phyloP scores from a whole-genome alignment of 2,113 vertebrate species.

The Micronycteris hirsuta region DNA sequence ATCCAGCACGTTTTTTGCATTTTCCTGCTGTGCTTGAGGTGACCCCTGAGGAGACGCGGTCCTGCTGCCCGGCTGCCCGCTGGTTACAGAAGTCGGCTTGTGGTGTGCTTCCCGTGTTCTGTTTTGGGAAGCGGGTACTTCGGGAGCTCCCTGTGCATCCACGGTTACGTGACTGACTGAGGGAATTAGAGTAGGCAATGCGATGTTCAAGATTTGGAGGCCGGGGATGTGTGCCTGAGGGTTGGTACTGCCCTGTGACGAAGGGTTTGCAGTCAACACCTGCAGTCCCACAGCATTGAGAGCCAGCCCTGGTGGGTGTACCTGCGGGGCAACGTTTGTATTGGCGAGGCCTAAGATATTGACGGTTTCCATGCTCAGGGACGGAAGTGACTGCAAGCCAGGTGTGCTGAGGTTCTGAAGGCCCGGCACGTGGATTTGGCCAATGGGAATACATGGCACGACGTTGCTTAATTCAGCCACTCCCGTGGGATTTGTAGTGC shows the following conservation, averaged over 20 bases:
- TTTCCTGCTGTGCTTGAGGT: conserved; percentile 44
- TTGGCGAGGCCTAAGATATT: conserved; percentile 91
- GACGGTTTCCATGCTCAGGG: conserved; percentile 87
- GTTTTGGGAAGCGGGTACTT: conserved; percentile 49
- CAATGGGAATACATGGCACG: conserved; percentile 91
- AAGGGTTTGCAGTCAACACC: conserved; percentile 85
- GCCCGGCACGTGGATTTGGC: conserved; percentile 85
- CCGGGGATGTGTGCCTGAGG: conserved; percentile 87
- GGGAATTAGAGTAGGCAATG: conserved; percentile 91
- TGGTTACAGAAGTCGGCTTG: neutral
- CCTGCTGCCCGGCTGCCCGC: neutral
- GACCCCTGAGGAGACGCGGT: conserved; percentile 69
- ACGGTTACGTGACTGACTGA: conserved; percentile 82
- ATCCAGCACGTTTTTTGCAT: conserved; percentile 5
- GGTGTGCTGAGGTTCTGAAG: conserved; percentile 83
- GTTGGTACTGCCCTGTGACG: conserved; percentile 81
- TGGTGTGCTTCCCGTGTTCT: conserved; percentile 45
- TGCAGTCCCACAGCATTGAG: conserved; percentile 92
- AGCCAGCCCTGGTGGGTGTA: conserved; percentile 87
- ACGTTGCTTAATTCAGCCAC: conserved; percentile 86
- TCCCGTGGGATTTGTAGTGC: conserved; percentile 70
- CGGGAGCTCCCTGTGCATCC: conserved; percentile 77
- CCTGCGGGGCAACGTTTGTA: conserved; percentile 81
- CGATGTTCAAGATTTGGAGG: conserved; percentile 94
- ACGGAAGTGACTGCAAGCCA: conserved; percentile 81